Evolutionary conservation across 2,797 vertebrate genomes (phyloP), one percentile per base, ranked within the genome.

Genomic region (Triplophysa yarkandensis): DNA sequence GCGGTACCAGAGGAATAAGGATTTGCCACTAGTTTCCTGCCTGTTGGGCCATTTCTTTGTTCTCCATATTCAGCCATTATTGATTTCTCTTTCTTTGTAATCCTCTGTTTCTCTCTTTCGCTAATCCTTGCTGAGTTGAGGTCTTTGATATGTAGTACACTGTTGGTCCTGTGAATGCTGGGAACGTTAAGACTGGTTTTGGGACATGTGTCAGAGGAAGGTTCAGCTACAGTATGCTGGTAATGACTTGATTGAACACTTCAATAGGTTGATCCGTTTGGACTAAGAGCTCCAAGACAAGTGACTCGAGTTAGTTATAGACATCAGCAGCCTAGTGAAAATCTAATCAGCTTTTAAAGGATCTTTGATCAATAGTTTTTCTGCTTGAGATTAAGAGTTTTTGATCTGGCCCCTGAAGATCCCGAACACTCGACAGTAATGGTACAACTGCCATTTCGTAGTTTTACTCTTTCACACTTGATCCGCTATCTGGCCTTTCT

Each of bases 141-240:
- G 41, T 68, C 73, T 75, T 75, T 75, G 73, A 75, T 68, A 54
- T 46, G 57, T 55, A 67, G 64, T 64, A 75, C 73, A 68, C 64
- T 39, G 48, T 54, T 67, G 41, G 58, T 75, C 54, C 64, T 67
- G 63, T 66, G 72, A 67, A 66, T 66, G 63, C 63, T 48, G 52
- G 10, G 64, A 75, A 75, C 61, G 17, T 60, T 67, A 61, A 68
- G 41, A 60, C 43, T 67, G 64, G 27, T 27, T 66, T 61, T 39
- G 55, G 64, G 73, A 75, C 73, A 74, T 74, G 72, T 67, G 72
- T 67, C 63, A 61, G 39, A 66, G 55, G 64, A 68, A 75, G 60
- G 73, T 68, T 75, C 50, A 65, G 50, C 61, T 57, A 16, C 23
- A 54, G 52, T 27, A 57, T 66, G 36, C 28, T 64, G 61, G 46